These are phyloP conservation scores for Thereva nobilitata DNA, from an alignment of 2,888 invertebrate genomes.

Conservation along the genomic window DNA sequence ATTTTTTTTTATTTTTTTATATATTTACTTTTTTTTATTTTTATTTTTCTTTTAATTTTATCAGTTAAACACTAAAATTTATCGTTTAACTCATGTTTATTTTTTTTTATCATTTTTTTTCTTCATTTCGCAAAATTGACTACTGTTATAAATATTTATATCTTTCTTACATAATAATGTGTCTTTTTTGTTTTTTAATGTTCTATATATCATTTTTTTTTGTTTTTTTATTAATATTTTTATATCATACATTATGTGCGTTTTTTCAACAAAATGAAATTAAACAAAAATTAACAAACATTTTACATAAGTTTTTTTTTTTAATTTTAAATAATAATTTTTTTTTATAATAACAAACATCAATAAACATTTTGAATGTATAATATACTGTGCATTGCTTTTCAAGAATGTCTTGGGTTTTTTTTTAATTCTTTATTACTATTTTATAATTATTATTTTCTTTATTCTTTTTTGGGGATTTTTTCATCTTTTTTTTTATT, in stretches of 20 bases:
- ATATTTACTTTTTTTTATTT: neutral
- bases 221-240: constrained; percentile 20
- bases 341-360: constrained; percentile 7
- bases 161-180: neutral
- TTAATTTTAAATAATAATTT: constrained; percentile 21
- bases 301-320: constrained; percentile 16
- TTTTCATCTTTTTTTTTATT: constrained; percentile 5
- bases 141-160: constrained; percentile 27
- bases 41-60: constrained; percentile 10
- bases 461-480: constrained; percentile 9
- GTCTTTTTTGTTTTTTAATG: constrained; percentile 2
- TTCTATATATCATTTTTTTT: constrained; percentile 27
- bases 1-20: neutral
- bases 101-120: constrained; percentile 15
- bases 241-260: constrained; percentile 32
- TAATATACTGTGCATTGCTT: constrained; percentile 32
- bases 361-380: constrained; percentile 19
- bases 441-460: constrained; percentile 14
- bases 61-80: constrained; percentile 7
- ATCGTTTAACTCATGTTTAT: constrained; percentile 26
- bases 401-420: constrained; percentile 30
- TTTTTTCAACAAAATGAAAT: constrained; percentile 28
- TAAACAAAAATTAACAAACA: constrained; percentile 27
- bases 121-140: constrained; percentile 16
- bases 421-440: constrained; percentile 25